These are phyloP conservation scores for Artemia sinica DNA, from an alignment of 2,888 invertebrate species.

Conservation along the genomic window DNA sequence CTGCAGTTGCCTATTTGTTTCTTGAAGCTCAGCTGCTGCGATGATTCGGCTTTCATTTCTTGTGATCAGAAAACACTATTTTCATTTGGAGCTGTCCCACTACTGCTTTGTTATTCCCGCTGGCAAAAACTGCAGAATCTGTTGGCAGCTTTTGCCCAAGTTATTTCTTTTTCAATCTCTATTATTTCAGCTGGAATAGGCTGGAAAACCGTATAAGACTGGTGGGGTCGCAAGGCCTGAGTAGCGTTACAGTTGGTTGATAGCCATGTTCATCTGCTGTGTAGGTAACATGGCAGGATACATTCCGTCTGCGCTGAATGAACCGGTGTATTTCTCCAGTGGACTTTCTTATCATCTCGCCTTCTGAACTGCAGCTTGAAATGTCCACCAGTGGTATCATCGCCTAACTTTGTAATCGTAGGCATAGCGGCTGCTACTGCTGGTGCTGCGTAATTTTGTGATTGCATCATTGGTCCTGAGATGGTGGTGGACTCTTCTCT, in stretches of 20 bases:
- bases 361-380: neutral
- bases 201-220: neutral
- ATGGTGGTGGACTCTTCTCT: neutral
- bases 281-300: neutral
- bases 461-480: neutral
- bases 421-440: neutral
- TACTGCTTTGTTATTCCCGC: neutral
- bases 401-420: conserved; percentile 3
- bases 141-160: neutral
- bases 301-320: neutral
- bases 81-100: neutral
- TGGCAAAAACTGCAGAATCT: neutral
- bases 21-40: too few species aligned
- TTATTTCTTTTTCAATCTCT: neutral
- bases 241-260: conserved; percentile 7
- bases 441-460: neutral
- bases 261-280: neutral
- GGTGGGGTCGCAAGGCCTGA: neutral
- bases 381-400: neutral
- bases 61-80: neutral
- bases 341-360: neutral
- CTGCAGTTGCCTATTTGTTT: too few species aligned
- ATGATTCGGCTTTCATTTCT: neutral
- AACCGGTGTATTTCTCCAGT: neutral
- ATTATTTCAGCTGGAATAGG: conserved; percentile 2